Evolutionary conservation across 92 coral and sea anemone genomes (phyloP).

Genomic region (Siderastrea radians): DNA sequence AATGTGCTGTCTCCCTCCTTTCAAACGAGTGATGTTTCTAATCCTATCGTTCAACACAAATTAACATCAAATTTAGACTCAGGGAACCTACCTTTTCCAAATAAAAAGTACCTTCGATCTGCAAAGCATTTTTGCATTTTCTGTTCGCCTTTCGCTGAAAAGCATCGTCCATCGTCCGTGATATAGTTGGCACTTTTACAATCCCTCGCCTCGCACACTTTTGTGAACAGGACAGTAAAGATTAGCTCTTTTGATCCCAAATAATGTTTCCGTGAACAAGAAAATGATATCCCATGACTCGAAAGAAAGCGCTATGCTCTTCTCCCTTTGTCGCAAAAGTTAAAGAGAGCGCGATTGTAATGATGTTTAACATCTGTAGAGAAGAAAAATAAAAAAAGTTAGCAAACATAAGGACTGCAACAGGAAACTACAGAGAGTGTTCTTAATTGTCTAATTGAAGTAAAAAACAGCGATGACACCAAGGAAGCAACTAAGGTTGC

Average conservation of each 20-base stretch:
- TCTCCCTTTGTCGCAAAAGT: background rate
- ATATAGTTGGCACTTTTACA: constrained; percentile 8
- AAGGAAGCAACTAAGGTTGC: too few relatives aligned
- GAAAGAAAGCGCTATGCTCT: background rate
- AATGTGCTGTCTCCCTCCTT: too few relatives aligned
- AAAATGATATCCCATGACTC: background rate
- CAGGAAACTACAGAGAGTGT: background rate
- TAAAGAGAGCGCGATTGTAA: background rate
- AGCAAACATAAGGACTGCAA: background rate
- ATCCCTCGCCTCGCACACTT: background rate
- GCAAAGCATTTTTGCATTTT: background rate
- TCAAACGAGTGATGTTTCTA: background rate
- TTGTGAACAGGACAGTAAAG: background rate
- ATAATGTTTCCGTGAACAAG: background rate
- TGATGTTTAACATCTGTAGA: background rate
- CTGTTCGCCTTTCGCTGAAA: background rate
- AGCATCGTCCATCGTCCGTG: background rate
- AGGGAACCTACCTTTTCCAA: constrained; percentile 8
- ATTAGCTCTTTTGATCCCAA: background rate
- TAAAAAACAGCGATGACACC: too few relatives aligned
- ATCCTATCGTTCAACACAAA: too few relatives aligned
- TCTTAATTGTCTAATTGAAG: too few relatives aligned
- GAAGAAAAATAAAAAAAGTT: background rate
- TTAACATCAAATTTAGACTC: too few relatives aligned
- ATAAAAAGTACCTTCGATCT: background rate